Evolutionary conservation across 2,888 invertebrate genomes (phyloP).

Genomic region (Liodrosophila aerea): DNA sequence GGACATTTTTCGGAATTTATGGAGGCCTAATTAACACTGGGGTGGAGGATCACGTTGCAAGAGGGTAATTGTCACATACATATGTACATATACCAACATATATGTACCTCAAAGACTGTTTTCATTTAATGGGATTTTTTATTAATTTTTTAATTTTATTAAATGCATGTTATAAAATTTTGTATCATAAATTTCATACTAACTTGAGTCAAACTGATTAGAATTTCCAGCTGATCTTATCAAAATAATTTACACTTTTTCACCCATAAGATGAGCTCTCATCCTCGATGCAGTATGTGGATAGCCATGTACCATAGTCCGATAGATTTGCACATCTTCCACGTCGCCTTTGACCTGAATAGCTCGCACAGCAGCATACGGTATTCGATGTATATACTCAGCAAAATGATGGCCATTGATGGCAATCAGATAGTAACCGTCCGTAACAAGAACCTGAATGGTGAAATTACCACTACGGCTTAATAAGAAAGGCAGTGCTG

Average conservation of each 20-base stretch:
- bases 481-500: conserved; percentile 4
- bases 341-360: conserved; percentile 20
- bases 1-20: conserved; percentile 16
- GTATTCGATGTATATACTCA: conserved; percentile 85
- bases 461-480: conserved; percentile 34
- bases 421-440: conserved; percentile 85
- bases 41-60: too few relatives aligned
- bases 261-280: not conserved
- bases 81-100: too few relatives aligned
- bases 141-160: too few relatives aligned
- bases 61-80: too few relatives aligned
- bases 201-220: too few relatives aligned
- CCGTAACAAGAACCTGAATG: conserved; percentile 84
- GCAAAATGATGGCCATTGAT: conserved; percentile 89
- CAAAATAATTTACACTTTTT: not conserved
- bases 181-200: too few relatives aligned
- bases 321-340: conserved; percentile 33
- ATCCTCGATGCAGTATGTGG: conserved; percentile 17
- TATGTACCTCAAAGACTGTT: too few relatives aligned
- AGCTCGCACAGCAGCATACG: conserved; percentile 77
- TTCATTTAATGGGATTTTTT: too few relatives aligned
- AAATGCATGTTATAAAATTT: not conserved
- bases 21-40: conserved; percentile 23
- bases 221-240: not conserved
- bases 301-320: conserved; percentile 27